Evolutionary conservation across 2,113 vertebrate species (phyloP).

Genomic region (Ornithorhynchus anatinus): DNA sequence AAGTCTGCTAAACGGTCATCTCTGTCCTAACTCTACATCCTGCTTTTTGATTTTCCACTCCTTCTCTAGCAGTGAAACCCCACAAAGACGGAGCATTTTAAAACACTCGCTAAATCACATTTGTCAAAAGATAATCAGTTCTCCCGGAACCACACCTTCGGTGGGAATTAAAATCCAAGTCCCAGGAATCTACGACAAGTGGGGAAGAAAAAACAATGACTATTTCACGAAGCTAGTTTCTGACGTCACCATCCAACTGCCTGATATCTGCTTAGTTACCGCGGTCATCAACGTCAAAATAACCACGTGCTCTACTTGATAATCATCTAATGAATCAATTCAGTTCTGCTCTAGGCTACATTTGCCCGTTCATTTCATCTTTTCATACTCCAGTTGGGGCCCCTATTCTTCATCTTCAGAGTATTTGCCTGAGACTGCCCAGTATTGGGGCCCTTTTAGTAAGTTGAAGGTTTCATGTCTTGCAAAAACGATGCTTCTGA

Average conservation of each 20-base stretch:
- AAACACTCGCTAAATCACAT: constrained; percentile 32
- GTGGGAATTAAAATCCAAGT: constrained; percentile 45
- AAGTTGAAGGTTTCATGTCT: too few species aligned
- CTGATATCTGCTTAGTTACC: constrained; percentile 56
- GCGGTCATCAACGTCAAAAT: constrained; percentile 2
- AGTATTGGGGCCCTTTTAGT: too few species aligned
- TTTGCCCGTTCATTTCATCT: constrained; percentile 45
- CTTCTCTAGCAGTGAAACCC: neutral
- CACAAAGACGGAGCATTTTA: constrained; percentile 1
- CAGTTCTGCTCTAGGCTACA: constrained; percentile 46
- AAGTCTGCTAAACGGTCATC: too few species aligned
- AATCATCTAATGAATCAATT: constrained; percentile 18
- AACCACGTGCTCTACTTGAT: constrained; percentile 55
- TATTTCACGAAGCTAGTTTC: constrained; percentile 45
- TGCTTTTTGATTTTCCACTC: constrained; percentile 10
- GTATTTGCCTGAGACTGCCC: too few species aligned
- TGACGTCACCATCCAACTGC: constrained; percentile 40
- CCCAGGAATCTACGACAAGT: constrained; percentile 50
- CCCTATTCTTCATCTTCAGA: too few species aligned
- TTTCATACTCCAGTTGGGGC: constrained; percentile 57
- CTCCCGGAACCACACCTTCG: constrained; percentile 49
- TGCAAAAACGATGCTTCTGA: too few species aligned
- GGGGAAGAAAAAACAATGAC: constrained; percentile 52
- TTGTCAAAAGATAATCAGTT: constrained; percentile 25
- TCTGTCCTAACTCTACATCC: constrained; percentile 29